Evolutionary conservation across 2,113 vertebrate genomes (phyloP).

Genomic region (Phalacrocorax brasilianus): DNA sequence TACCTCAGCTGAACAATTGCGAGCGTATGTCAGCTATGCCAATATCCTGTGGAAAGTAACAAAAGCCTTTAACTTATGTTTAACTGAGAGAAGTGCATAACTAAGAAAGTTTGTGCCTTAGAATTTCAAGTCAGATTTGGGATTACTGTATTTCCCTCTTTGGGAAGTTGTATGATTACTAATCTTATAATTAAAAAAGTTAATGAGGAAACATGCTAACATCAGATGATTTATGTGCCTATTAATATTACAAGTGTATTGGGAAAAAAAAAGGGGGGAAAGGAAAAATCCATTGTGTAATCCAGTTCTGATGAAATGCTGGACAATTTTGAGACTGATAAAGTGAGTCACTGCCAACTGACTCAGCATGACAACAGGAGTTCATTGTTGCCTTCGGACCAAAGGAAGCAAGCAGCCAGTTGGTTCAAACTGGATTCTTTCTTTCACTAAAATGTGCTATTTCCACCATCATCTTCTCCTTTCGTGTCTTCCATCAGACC

Average conservation of each 20-base stretch:
- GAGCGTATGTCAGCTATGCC: constrained; percentile 33
- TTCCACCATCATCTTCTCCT: constrained; percentile 30
- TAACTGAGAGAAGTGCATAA: constrained; percentile 14
- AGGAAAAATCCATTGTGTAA: constrained; percentile 52
- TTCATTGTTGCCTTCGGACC: constrained; percentile 53
- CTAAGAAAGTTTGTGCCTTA: constrained; percentile 5
- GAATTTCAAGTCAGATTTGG: constrained; percentile 33
- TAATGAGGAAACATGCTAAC: constrained; percentile 50
- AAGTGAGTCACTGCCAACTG: constrained; percentile 59
- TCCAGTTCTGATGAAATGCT: constrained; percentile 40
- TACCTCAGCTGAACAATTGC: constrained; percentile 48
- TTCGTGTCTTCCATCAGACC: not conserved
- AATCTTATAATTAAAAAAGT: constrained; percentile 51
- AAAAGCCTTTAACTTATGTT: constrained; percentile 49
- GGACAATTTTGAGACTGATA: constrained; percentile 56
- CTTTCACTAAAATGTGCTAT: constrained; percentile 17
- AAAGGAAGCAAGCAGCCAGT: constrained; percentile 36
- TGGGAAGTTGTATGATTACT: constrained; percentile 43
- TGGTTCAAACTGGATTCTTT: constrained; percentile 40
- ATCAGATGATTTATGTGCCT: not conserved
- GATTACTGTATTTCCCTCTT: constrained; percentile 40
- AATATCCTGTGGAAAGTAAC: constrained; percentile 52
- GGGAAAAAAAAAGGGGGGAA: not conserved
- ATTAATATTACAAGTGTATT: constrained; percentile 40
- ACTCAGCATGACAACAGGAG: constrained; percentile 61